phyloP scores from a whole-genome alignment of 2,888 invertebrate species.

The Aspidapion aeneum region DNA sequence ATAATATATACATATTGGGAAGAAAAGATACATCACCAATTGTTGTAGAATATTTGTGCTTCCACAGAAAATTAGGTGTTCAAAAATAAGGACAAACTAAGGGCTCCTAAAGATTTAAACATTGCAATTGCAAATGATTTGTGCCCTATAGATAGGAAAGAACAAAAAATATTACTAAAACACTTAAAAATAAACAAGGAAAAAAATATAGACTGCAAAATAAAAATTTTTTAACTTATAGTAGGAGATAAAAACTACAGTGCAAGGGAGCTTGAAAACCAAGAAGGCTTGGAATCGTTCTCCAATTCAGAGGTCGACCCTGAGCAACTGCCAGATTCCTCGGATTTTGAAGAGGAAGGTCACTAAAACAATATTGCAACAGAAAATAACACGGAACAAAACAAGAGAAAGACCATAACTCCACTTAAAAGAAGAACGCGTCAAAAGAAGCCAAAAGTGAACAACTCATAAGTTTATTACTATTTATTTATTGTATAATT shows the following conservation, averaged over 20 bases:
- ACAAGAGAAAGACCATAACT: background rate
- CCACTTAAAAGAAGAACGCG: background rate
- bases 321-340: too few species aligned
- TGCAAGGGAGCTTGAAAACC: background rate
- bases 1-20: background rate
- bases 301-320: background rate
- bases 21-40: too few species aligned
- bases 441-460: background rate
- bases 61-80: too few species aligned
- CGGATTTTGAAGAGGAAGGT: background rate
- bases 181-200: background rate
- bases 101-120: background rate
- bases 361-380: too few species aligned
- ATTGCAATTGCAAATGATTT: background rate
- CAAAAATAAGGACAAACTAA: too few species aligned
- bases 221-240: background rate
- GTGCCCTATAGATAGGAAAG: background rate
- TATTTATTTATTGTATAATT: background rate
- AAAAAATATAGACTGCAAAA: background rate
- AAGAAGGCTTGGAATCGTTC: background rate
- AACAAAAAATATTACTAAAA: background rate
- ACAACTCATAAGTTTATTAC: background rate
- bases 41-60: too few species aligned
- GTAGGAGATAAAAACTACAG: background rate
- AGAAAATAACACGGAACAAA: background rate